phyloP scores from a whole-genome alignment of 92 coral and sea anemone genomes.

The Epizoanthus fatuus region DNA sequence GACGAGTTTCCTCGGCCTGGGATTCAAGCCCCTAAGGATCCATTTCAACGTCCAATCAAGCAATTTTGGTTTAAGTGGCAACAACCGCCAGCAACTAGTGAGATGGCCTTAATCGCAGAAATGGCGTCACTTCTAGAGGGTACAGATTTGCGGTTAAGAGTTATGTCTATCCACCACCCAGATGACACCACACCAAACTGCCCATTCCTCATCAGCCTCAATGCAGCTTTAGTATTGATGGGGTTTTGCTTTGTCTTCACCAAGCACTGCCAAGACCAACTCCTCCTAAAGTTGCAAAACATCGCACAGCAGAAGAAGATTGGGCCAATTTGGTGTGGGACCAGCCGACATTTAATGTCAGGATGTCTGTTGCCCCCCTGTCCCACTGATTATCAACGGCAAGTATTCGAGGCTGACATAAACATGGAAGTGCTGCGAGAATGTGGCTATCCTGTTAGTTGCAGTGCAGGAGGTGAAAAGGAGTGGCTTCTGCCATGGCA shows the following conservation, averaged over 20 bases:
- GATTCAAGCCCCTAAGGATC: conserved; percentile 5
- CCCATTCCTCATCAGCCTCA: conserved; percentile 8
- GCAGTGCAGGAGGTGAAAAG: too few species aligned
- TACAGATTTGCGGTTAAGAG: conserved; percentile 5
- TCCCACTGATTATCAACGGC: neutral
- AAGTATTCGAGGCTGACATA: neutral
- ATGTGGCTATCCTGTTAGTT: too few species aligned
- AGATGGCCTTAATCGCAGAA: conserved; percentile 1
- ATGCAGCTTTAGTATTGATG: conserved; percentile 5
- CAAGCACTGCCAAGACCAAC: conserved; percentile 16
- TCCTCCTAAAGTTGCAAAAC: conserved; percentile 15
- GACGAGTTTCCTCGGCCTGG: conserved; percentile 17
- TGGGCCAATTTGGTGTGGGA: conserved; percentile 26
- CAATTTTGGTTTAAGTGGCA: conserved; percentile 11
- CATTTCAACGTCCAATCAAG: conserved; percentile 10
- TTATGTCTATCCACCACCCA: conserved; percentile 11
- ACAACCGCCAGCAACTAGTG: neutral
- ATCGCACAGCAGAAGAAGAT: conserved; percentile 9
- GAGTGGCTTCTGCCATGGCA: too few species aligned
- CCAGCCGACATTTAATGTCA: conserved; percentile 16
- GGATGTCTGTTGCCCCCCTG: conserved; percentile 13
- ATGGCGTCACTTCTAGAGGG: conserved; percentile 6
- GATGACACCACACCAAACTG: neutral
- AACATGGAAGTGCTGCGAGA: too few species aligned
- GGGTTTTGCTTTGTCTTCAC: neutral